Evolutionary conservation across 64 coral and sea anemone species (phyloP).

Genomic region (Pocillopora damicornis): DNA sequence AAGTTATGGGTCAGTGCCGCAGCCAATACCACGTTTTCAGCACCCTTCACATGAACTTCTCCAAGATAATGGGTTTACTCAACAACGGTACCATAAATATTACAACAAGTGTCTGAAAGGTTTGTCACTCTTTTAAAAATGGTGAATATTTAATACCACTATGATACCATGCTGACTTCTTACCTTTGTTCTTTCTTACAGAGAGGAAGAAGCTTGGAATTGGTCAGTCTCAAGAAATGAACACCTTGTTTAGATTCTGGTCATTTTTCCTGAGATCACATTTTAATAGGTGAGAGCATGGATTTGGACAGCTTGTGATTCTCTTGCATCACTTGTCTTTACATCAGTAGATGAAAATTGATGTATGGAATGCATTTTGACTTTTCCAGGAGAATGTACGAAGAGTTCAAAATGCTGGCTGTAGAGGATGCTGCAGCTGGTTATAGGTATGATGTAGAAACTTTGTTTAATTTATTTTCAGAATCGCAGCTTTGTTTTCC

Average conservation of each 20-base stretch:
- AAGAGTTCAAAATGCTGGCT: slow-evolving; percentile 83
- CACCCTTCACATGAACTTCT: slow-evolving; percentile 97
- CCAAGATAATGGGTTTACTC: slow-evolving; percentile 88
- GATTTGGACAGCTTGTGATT: no score
- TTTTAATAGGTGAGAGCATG: slow-evolving; percentile 80
- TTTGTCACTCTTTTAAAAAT: background rate
- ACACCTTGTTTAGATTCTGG: slow-evolving; percentile 98
- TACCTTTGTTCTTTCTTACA: slow-evolving; percentile 11
- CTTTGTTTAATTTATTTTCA: no score
- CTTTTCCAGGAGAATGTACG: slow-evolving; percentile 88
- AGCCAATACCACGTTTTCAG: slow-evolving; percentile 95
- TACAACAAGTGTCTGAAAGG: slow-evolving; percentile 91
- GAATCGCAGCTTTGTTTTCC: background rate
- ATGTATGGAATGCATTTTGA: background rate
- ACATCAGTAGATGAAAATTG: background rate
- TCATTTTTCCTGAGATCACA: slow-evolving; percentile 94
- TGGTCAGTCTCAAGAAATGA: slow-evolving; percentile 95
- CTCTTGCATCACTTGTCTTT: background rate
- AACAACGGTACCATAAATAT: slow-evolving; percentile 90
- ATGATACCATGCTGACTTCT: background rate
- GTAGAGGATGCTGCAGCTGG: slow-evolving; percentile 85
- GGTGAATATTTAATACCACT: background rate
- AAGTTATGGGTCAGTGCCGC: slow-evolving; percentile 86
- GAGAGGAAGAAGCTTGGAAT: slow-evolving; percentile 86
- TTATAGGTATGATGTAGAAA: slow-evolving; percentile 64